Conservation (phyloP, 2,888 invertebrate species). For the Lumbricus terrestris region DNA sequence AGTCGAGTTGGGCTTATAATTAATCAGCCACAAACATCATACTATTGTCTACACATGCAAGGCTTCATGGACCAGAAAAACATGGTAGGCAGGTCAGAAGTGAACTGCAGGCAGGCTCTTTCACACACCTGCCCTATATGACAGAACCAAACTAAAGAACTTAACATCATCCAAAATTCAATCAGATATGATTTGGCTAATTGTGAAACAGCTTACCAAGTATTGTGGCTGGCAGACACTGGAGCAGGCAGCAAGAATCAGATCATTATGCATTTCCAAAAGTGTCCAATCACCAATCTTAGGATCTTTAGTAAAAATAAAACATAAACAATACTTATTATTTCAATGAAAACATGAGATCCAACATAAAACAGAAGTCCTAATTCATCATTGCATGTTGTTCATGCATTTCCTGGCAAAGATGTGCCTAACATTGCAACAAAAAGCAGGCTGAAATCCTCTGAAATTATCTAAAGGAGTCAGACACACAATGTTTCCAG, state of each 20-base stretch:
- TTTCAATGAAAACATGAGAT: neutral
- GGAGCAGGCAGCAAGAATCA: conserved; percentile 46
- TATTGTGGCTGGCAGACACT: conserved; percentile 45
- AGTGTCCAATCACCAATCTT: conserved; percentile 41
- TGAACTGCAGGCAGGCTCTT: too few species aligned
- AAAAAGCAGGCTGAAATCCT: too few species aligned
- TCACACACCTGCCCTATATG: neutral
- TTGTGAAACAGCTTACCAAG: conserved; percentile 42
- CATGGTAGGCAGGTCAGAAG: too few species aligned
- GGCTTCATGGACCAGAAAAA: too few species aligned
- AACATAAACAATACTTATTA: neutral
- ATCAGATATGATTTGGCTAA: neutral
- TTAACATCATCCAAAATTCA: neutral
- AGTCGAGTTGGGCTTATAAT: too few species aligned
- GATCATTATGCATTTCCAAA: conserved; percentile 45
- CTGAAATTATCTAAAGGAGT: too few species aligned
- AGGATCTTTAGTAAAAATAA: conserved; percentile 32
- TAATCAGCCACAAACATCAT: too few species aligned
- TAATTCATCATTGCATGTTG: neutral
- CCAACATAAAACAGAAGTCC: neutral
- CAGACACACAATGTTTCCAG: too few species aligned
- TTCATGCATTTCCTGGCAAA: neutral
- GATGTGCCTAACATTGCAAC: too few species aligned
- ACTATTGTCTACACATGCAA: too few species aligned
- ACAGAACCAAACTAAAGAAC: neutral